Evolutionary conservation across 2,797 vertebrate species (phyloP), one percentile per base, ranked within the genome.

Genomic region (Etheostoma perlongum): DNA sequence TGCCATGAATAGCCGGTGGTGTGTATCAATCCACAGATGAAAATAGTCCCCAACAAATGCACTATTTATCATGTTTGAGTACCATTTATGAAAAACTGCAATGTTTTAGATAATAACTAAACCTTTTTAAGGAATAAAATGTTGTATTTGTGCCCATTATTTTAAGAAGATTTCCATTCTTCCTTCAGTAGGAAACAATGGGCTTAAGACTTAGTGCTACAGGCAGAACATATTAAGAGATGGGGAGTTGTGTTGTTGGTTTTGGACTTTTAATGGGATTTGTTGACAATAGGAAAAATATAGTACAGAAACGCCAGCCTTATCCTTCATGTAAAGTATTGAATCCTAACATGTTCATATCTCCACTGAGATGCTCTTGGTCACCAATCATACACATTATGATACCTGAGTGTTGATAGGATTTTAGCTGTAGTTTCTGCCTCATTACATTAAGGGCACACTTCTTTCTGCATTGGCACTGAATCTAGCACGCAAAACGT

Each of bases 61-160:
- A 60, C 15, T 52, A 23, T 58, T 57, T 66, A 27, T 25, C 5
- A 12, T 52, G 33, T 60, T 59, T 58, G 33, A 46, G 67, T 47
- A n/a, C 49, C 1, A 14, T 67, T 36, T 40, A 0, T 15, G 10
- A 33, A 60, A 11, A 47, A 14, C 15, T 27, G 58, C 18, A 21
- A 0, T 53, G 14, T 59, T 66, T 57, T 10, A 19, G 21, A 10
- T 33, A 59, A 58, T 58, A 6, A 16, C 5, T 23, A 4, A 19
- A 25, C 9, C 2, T 36, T 63, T 21, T 53, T 49, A 19, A 13
- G 6, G 14, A 67, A 47, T 40, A 0, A 69, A 49, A 58, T 10
- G 5, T 4, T 48, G 3, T 42, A 21, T 52, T 42, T 8, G 2
- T 27, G 21, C 58, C 19, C 13, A 11, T 16, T 52, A 40, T 5